A percentile compares a stretch with the other conserved stretches of the same genome.
Conservation (phyloP, 2,113 vertebrate genomes). For the Glaucidium brasilianum region DNA sequence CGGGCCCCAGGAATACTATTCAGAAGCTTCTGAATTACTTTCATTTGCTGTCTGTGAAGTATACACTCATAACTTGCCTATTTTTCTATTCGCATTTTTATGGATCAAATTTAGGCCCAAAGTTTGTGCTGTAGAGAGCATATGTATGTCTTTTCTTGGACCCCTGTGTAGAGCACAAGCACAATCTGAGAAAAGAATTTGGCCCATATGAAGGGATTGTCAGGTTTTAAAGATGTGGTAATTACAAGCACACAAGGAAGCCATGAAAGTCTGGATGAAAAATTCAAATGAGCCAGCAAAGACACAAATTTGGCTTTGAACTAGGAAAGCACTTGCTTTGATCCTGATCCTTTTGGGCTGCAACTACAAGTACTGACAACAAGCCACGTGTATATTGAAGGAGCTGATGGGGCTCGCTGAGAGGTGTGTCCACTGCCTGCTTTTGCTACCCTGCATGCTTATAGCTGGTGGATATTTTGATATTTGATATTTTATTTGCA, state of each 20-base stretch:
- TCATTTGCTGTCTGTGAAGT: slow-evolving; percentile 1
- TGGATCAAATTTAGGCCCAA: slow-evolving; percentile 45
- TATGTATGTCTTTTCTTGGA: slow-evolving; percentile 59
- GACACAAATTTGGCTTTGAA: slow-evolving; percentile 71
- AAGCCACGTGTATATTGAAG: slow-evolving; percentile 43
- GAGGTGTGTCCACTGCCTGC: slow-evolving; percentile 8
- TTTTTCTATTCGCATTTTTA: slow-evolving; percentile 32
- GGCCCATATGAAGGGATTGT: slow-evolving; percentile 62
- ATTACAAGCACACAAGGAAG: slow-evolving; percentile 65
- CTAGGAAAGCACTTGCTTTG: slow-evolving; percentile 61
- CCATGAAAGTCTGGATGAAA: slow-evolving; percentile 59
- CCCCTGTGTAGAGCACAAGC: slow-evolving; percentile 25
- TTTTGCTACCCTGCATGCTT: background rate
- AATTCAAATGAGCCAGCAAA: slow-evolving; percentile 65
- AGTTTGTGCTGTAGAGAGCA: slow-evolving; percentile 43
- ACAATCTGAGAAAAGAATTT: slow-evolving; percentile 51
- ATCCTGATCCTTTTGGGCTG: slow-evolving; percentile 65
- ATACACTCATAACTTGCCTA: background rate
- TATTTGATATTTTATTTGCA: background rate
- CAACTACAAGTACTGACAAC: slow-evolving; percentile 60
- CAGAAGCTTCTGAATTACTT: background rate
- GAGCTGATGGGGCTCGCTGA: background rate
- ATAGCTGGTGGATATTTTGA: background rate
- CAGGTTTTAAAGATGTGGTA: slow-evolving; percentile 67
- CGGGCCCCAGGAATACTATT: background rate